A percentile compares a stretch with the other conserved stretches of the same genome.
These are phyloP conservation scores for Drosophila murphyi DNA, from an alignment of 1,140 invertebrate species.

Conservation along the genomic window DNA sequence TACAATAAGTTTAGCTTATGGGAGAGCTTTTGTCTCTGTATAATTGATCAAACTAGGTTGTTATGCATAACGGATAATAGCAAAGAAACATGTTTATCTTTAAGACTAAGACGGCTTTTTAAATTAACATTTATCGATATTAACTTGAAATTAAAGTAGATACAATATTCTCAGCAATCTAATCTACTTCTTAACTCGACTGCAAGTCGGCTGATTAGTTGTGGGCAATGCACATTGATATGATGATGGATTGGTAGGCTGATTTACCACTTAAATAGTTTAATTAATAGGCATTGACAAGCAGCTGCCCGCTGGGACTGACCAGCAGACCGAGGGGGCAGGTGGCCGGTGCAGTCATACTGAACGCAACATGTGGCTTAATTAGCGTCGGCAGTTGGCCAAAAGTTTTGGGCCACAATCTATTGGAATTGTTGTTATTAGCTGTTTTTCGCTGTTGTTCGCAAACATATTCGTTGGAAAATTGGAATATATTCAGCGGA, in stretches of 20 bases:
- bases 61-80: too few species aligned
- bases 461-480: slow-evolving; percentile 11
- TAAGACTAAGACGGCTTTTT: neutral
- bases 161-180: neutral
- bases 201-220: slow-evolving; percentile 13
- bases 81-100: too few species aligned
- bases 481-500: slow-evolving; percentile 25
- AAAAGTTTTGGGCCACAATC: slow-evolving; percentile 10
- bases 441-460: slow-evolving; percentile 22
- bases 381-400: slow-evolving; percentile 53
- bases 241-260: slow-evolving; percentile 53
- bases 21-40: too few species aligned
- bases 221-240: slow-evolving; percentile 37
- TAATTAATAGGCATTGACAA: slow-evolving; percentile 60
- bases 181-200: neutral
- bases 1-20: too few species aligned
- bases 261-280: slow-evolving; percentile 50
- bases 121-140: too few species aligned
- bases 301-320: slow-evolving; percentile 48
- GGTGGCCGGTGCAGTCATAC: neutral
- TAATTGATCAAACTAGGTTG: too few species aligned
- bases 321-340: neutral
- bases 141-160: neutral
- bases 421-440: neutral
- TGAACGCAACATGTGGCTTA: slow-evolving; percentile 64